Conservation (phyloP, 2,113 vertebrate species). For the Tricholaema leucomelas region DNA sequence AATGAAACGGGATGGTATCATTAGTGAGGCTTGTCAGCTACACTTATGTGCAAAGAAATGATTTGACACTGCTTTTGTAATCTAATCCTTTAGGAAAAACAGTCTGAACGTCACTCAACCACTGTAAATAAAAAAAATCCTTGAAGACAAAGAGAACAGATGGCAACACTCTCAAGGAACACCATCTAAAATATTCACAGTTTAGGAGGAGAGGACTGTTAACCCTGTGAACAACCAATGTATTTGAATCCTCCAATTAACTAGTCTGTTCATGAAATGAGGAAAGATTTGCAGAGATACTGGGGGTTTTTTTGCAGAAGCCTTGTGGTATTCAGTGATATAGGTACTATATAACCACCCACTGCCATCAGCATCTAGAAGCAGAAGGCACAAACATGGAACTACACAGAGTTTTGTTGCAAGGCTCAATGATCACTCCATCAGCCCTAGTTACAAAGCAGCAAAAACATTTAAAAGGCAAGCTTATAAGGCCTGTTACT, state of each 20-base stretch:
- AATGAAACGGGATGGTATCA: constrained; percentile 37
- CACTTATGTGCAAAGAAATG: neutral
- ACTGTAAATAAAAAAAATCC: constrained; percentile 39
- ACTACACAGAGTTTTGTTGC: rapidly evolving
- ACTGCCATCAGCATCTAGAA: neutral
- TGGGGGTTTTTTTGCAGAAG: neutral
- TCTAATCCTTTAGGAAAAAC: constrained; percentile 26
- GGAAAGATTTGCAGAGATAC: neutral
- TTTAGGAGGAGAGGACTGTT: neutral
- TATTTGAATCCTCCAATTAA: neutral
- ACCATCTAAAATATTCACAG: neutral
- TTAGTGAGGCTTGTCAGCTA: constrained; percentile 58
- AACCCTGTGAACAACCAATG: neutral
- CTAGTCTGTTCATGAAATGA: neutral
- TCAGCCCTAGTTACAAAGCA: neutral
- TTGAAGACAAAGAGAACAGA: constrained; percentile 32
- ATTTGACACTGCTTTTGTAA: constrained; percentile 45
- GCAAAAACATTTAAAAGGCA: neutral
- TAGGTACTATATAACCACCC: neutral
- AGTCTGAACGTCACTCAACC: neutral
- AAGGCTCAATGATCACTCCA: neutral
- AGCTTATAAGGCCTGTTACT: neutral
- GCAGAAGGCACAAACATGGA: neutral
- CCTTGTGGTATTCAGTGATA: too few relatives aligned
- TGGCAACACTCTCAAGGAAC: constrained; percentile 8